phyloP scores from a whole-genome alignment of 1,140 invertebrate species.

The Pararge aegeria region DNA sequence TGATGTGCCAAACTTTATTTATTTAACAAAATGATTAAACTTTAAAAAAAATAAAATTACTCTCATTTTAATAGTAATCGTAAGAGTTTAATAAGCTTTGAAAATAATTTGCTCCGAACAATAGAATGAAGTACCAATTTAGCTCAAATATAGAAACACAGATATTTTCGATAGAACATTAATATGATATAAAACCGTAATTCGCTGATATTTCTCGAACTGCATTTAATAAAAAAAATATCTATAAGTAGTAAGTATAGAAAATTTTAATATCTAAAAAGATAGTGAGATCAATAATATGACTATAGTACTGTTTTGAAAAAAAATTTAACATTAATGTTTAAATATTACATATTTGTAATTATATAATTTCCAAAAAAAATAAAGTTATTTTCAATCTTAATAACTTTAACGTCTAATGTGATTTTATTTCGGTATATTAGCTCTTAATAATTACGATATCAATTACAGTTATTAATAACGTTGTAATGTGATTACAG shows the following conservation, averaged over 20 bases:
- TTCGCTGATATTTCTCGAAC: slow-evolving; percentile 33
- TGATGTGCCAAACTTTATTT: slow-evolving; percentile 52
- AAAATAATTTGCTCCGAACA: slow-evolving; percentile 24
- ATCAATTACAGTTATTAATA: slow-evolving; percentile 15
- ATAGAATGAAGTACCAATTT: slow-evolving; percentile 36
- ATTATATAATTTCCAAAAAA: neutral
- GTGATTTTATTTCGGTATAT: neutral
- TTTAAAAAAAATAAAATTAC: no score
- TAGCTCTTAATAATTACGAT: neutral
- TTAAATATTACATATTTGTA: slow-evolving; percentile 8
- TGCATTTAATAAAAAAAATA: slow-evolving; percentile 31
- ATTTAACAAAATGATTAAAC: neutral
- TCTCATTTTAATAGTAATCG: neutral
- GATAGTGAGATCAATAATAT: slow-evolving; percentile 33
- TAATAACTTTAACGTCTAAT: neutral
- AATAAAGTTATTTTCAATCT: neutral
- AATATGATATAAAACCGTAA: slow-evolving; percentile 23
- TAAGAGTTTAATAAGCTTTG: slow-evolving; percentile 20
- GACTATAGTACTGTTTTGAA: slow-evolving; percentile 9
- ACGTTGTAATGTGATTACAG: slow-evolving; percentile 49
- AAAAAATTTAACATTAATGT: neutral
- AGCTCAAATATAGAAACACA: slow-evolving; percentile 36
- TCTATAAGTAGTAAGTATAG: slow-evolving; percentile 15
- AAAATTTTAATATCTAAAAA: slow-evolving; percentile 23
- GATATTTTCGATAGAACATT: slow-evolving; percentile 33